These are phyloP conservation scores for Macropis europaea DNA, from an alignment of 2,888 invertebrate species.

Conservation along the genomic window DNA sequence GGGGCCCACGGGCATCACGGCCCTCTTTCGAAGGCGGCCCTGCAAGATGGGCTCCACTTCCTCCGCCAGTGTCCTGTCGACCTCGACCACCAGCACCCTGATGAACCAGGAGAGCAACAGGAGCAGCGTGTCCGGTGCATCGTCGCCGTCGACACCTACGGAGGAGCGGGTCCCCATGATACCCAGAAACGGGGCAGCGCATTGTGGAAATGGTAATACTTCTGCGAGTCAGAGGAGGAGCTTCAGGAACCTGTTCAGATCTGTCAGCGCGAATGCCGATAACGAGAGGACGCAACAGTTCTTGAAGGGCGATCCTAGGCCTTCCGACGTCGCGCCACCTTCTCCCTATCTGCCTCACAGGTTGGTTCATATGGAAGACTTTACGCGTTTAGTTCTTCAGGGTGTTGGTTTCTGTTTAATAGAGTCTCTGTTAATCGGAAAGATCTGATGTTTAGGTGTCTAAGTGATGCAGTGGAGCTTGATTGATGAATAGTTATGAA, in stretches of 20 bases:
- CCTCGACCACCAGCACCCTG: slow-evolving; percentile 64
- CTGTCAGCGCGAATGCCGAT: slow-evolving; percentile 84
- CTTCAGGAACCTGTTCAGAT: slow-evolving; percentile 83
- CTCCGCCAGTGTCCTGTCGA: slow-evolving; percentile 64
- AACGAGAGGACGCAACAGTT: slow-evolving; percentile 85
- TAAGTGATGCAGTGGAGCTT: too few relatives aligned
- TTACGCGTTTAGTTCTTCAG: too few relatives aligned
- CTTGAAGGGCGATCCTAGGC: slow-evolving; percentile 85
- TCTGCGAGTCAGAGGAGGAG: slow-evolving; percentile 77
- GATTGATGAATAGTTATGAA: too few relatives aligned
- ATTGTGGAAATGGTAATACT: slow-evolving; percentile 20
- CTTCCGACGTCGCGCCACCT: slow-evolving; percentile 85
- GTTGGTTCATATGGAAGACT: slow-evolving; percentile 43
- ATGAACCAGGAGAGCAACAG: slow-evolving; percentile 58
- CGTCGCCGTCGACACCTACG: slow-evolving; percentile 64
- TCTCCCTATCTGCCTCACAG: slow-evolving; percentile 76
- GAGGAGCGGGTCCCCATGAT: slow-evolving; percentile 68
- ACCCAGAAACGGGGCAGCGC: slow-evolving; percentile 25
- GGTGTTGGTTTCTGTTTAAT: too few relatives aligned
- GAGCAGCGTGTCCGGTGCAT: slow-evolving; percentile 59
- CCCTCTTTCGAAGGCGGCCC: slow-evolving; percentile 64
- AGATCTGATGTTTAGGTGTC: not conserved
- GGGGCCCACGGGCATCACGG: slow-evolving; percentile 67
- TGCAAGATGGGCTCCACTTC: slow-evolving; percentile 70
- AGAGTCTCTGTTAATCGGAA: not conserved